These are phyloP conservation scores for Philantomba maxwellii DNA, from an alignment of 2,113 vertebrate species.

Conservation along the genomic window DNA sequence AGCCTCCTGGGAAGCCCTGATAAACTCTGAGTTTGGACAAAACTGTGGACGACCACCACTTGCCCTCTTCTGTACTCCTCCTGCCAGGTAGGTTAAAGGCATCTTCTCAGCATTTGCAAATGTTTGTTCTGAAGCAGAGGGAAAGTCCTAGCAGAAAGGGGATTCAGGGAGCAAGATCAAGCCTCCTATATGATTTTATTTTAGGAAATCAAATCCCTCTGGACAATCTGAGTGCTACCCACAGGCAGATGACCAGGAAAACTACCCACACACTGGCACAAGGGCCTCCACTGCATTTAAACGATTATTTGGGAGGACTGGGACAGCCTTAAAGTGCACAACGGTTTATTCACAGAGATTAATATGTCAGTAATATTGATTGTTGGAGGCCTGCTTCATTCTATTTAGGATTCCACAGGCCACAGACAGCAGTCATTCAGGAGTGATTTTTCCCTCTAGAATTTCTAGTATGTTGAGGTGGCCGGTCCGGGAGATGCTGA, in stretches of 20 bases:
- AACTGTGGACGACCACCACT: neutral
- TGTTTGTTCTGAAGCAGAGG: neutral
- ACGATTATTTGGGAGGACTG: neutral
- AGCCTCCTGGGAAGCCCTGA: neutral
- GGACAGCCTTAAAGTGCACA: conserved; percentile 7
- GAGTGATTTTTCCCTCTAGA: conserved; percentile 60
- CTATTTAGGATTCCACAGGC: conserved; percentile 72
- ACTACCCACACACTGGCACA: neutral
- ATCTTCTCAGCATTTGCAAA: neutral
- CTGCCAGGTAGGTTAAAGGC: neutral
- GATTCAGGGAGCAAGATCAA: neutral
- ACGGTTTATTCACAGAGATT: conserved; percentile 72
- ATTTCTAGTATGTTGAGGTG: conserved; percentile 63
- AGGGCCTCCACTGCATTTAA: neutral
- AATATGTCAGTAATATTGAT: conserved; percentile 78
- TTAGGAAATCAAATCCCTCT: neutral
- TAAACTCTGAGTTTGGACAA: neutral
- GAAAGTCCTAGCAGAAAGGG: neutral
- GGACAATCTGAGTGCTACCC: neutral
- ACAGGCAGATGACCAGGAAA: neutral
- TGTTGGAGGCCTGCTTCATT: conserved; percentile 65
- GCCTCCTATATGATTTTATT: neutral
- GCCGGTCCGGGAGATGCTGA: conserved; percentile 44
- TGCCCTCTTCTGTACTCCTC: too few relatives aligned
- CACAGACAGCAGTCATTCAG: neutral